Evolutionary conservation across 1,140 invertebrate species (phyloP).

Genomic region (Lepidurus couesii): DNA sequence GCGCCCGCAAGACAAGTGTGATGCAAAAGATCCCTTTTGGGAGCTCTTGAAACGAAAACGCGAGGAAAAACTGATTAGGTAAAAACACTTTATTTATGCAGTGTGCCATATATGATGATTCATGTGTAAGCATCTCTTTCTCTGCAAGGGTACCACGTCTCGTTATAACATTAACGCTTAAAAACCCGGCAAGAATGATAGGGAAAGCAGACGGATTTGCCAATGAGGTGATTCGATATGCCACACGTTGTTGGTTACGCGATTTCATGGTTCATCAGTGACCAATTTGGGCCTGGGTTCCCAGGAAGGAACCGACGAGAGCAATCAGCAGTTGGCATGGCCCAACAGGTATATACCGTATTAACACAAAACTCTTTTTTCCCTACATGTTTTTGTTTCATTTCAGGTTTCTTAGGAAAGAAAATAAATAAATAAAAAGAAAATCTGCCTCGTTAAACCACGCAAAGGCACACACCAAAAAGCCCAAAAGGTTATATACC

Average conservation of each 20-base stretch:
- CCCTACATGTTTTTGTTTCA: background rate
- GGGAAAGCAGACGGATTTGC: background rate
- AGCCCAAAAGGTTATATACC: background rate
- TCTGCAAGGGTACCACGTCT: background rate
- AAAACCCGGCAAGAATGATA: background rate
- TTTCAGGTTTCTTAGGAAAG: background rate
- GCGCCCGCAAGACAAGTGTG: too few relatives aligned
- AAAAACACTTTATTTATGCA: too few relatives aligned
- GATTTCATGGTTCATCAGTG: constrained; percentile 19
- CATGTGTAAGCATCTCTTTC: background rate
- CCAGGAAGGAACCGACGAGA: background rate
- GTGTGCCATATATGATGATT: too few relatives aligned
- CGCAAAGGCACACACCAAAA: background rate
- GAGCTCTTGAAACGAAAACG: too few relatives aligned
- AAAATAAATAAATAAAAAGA: background rate
- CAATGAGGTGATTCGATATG: background rate
- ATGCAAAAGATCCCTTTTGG: too few relatives aligned
- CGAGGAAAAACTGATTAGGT: too few relatives aligned
- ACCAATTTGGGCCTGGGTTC: background rate
- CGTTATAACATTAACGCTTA: background rate
- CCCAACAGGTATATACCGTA: background rate
- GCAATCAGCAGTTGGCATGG: constrained; percentile 9
- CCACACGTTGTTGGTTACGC: constrained; percentile 16
- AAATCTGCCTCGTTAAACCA: background rate
- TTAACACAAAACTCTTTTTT: background rate